phyloP scores from a whole-genome alignment of 2,113 vertebrate species.

The Perca flavescens region DNA sequence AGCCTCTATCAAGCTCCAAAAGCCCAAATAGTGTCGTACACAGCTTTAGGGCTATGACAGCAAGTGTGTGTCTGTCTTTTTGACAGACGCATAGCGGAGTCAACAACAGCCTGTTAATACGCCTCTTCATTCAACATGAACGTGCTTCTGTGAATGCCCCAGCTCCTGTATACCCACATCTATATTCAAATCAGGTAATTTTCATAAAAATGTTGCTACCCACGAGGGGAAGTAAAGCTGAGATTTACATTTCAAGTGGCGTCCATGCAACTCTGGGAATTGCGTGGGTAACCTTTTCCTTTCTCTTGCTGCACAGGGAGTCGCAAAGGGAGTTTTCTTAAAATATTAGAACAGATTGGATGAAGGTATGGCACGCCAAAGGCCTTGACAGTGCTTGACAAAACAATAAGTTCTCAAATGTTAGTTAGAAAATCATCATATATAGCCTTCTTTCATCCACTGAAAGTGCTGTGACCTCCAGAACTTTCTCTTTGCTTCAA shows the following conservation, averaged over 20 bases:
- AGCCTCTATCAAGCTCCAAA: slow-evolving; percentile 45
- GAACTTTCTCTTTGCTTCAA: slow-evolving; percentile 26
- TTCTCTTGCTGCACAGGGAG: slow-evolving; percentile 28
- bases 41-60: slow-evolving; percentile 48
- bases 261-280: slow-evolving; percentile 60
- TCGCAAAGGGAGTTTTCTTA: slow-evolving; percentile 29
- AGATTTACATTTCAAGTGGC: slow-evolving; percentile 77
- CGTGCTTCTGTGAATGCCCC: slow-evolving; percentile 49
- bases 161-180: slow-evolving; percentile 54
- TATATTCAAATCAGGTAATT: slow-evolving; percentile 76
- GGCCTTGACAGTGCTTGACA: slow-evolving; percentile 5
- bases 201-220: slow-evolving; percentile 72
- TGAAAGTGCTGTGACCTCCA: slow-evolving; percentile 49
- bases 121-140: slow-evolving; percentile 50
- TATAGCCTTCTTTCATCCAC: slow-evolving; percentile 1
- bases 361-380: slow-evolving; percentile 25
- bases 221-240: slow-evolving; percentile 60
- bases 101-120: slow-evolving; percentile 70
- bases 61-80: slow-evolving; percentile 52
- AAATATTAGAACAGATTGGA: slow-evolving; percentile 54
- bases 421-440: slow-evolving; percentile 3
- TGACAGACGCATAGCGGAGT: slow-evolving; percentile 59
- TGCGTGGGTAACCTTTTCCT: slow-evolving; percentile 65
- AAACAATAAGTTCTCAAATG: slow-evolving; percentile 24
- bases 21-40: slow-evolving; percentile 33